These are phyloP conservation scores for Scomberomorus guttatus DNA, from an alignment of 2,797 vertebrate species.

Conservation along the genomic window DNA sequence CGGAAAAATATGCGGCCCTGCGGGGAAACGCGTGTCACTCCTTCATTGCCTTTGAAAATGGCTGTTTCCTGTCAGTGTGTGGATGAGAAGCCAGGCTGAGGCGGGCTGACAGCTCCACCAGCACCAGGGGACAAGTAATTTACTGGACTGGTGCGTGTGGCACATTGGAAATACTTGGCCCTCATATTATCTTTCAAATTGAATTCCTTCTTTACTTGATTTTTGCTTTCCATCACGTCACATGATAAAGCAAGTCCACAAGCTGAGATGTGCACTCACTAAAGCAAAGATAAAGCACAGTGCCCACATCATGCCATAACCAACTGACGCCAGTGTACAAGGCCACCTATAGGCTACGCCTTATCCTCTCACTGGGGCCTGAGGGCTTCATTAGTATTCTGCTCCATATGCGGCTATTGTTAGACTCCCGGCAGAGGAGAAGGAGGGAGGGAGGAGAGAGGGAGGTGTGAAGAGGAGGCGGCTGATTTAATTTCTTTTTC, in stretches of 20 bases:
- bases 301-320: slow-evolving; percentile 20
- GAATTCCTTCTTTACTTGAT: accelerated
- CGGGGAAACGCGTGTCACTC: slow-evolving; percentile 39
- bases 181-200: neutral
- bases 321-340: slow-evolving; percentile 23
- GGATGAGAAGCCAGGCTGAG: slow-evolving; percentile 21
- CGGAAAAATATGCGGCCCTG: slow-evolving; percentile 26
- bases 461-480: slow-evolving; percentile 74
- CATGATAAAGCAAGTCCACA: neutral
- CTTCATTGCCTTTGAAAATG: slow-evolving; percentile 24
- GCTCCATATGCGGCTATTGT: slow-evolving; percentile 86
- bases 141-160: neutral
- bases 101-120: slow-evolving; percentile 57
- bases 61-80: slow-evolving; percentile 31
- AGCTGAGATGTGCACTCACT: neutral
- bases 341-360: slow-evolving; percentile 41
- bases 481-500: slow-evolving; percentile 83
- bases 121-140: slow-evolving; percentile 13
- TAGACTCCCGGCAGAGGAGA: slow-evolving; percentile 68
- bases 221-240: neutral
- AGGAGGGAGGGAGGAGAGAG: slow-evolving; percentile 46
- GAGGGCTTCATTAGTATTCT: slow-evolving; percentile 85
- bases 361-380: slow-evolving; percentile 56
- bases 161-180: slow-evolving; percentile 27
- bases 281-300: neutral